phyloP scores from a whole-genome alignment of 2,113 vertebrate species.

The Merops nubicus region DNA sequence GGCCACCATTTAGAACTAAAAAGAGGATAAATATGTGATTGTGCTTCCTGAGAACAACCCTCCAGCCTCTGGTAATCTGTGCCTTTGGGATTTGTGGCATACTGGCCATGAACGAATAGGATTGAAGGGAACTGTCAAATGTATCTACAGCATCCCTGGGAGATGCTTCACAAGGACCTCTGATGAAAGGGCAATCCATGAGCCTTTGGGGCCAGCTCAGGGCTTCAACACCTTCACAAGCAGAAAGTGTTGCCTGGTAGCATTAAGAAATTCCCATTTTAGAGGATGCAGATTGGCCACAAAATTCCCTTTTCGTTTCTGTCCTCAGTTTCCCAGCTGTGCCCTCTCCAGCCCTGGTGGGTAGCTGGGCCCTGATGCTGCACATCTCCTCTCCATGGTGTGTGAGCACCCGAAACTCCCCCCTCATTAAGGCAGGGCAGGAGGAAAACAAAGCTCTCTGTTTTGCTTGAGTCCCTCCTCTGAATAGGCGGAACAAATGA shows the following conservation, averaged over 20 bases:
- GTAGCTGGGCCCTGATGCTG: not conserved
- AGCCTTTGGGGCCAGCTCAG: not conserved
- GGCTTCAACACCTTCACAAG: not conserved
- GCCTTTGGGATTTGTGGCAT: not conserved
- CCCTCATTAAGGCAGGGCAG: constrained; percentile 23
- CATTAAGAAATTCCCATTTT: not conserved
- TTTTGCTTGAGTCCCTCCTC: constrained; percentile 42
- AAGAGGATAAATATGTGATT: not conserved
- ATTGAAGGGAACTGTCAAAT: not conserved
- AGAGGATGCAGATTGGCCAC: fast-evolving
- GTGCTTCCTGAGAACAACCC: not conserved
- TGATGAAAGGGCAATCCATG: not conserved
- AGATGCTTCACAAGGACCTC: not conserved
- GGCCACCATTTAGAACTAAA: not conserved
- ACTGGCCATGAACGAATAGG: not conserved
- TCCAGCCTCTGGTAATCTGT: not conserved
- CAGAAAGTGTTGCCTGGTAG: not conserved
- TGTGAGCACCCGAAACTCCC: constrained; percentile 45
- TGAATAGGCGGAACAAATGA: constrained; percentile 59
- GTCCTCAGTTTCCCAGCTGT: not conserved
- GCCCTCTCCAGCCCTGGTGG: fast-evolving
- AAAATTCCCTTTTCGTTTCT: not conserved
- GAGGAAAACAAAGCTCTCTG: constrained; percentile 34
- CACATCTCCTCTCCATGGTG: not conserved
- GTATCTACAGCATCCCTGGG: not conserved